phyloP scores from a whole-genome alignment of 2,888 invertebrate genomes.

The Aphrophora alni region DNA sequence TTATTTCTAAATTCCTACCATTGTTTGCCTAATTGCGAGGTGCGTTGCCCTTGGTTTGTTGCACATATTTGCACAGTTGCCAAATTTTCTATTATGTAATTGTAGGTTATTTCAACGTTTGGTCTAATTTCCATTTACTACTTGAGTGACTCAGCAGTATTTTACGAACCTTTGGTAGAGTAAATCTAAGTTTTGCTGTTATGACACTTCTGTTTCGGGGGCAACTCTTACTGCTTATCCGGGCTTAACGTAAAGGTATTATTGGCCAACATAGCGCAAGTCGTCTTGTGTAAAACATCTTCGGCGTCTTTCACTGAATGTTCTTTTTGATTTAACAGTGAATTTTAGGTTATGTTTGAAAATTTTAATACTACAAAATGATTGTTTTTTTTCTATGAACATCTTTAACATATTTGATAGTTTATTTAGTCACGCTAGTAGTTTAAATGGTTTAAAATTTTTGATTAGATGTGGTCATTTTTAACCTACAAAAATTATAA shows the following conservation, averaged over 20 bases:
- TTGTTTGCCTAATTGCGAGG: not conserved
- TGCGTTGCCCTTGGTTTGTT: not conserved
- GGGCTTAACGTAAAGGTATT: not conserved
- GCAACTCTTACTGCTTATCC: not conserved
- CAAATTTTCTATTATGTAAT: conserved; percentile 3
- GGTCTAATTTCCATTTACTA: not conserved
- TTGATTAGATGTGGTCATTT: no score
- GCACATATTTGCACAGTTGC: not conserved
- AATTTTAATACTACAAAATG: no score
- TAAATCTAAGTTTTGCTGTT: not conserved
- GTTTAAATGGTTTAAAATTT: no score
- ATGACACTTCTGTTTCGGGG: not conserved
- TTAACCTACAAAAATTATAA: no score
- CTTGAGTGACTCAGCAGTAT: not conserved
- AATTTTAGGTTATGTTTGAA: no score
- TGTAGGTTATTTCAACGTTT: conserved; percentile 5
- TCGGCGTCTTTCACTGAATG: no score
- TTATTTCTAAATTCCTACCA: not conserved
- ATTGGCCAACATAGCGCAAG: not conserved
- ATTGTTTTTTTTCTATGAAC: no score
- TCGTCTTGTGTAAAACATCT: no score
- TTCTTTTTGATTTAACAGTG: no score
- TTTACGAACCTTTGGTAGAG: not conserved
- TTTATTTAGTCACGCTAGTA: no score
- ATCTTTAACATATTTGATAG: no score